Percentiles rank a stretch among this genome's conserved stretches.
These are phyloP conservation scores for Lasioglossum baleicum DNA, from an alignment of 1,140 invertebrate species.

Conservation along the genomic window DNA sequence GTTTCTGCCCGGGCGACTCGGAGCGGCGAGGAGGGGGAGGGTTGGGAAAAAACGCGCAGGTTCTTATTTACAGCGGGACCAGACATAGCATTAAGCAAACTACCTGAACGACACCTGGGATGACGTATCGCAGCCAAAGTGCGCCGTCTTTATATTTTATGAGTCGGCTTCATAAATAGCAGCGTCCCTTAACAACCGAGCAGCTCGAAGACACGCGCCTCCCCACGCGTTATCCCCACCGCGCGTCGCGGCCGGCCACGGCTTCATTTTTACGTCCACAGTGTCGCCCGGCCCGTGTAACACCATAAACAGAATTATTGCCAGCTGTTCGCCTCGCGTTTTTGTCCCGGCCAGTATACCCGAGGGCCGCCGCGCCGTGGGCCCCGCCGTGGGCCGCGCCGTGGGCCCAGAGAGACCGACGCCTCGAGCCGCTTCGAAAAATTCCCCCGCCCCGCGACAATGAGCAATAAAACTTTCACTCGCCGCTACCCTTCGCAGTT, in stretches of 20 bases:
- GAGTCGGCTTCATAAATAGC: constrained; percentile 43
- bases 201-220: constrained; percentile 29
- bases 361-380: too few species aligned
- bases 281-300: neutral
- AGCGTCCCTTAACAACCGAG: constrained; percentile 28
- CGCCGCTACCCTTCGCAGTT: too few species aligned
- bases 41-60: too few species aligned
- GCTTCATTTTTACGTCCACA: constrained; percentile 24
- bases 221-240: constrained; percentile 20
- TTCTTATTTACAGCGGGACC: too few species aligned
- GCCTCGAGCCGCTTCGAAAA: neutral
- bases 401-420: too few species aligned
- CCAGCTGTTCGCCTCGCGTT: constrained; percentile 9
- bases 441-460: neutral
- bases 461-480: constrained; percentile 31
- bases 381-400: too few species aligned
- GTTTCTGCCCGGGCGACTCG: too few species aligned
- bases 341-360: constrained; percentile 9
- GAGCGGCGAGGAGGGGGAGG: too few species aligned
- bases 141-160: constrained; percentile 42
- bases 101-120: constrained; percentile 50
- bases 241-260: too few species aligned
- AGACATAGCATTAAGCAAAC: constrained; percentile 12
- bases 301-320: constrained; percentile 31
- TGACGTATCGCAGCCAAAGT: constrained; percentile 27